Percentiles rank a stretch among this genome's conserved stretches.
Evolutionary conservation across 2,797 vertebrate genomes (phyloP).

Genomic region (Chromis chromis): DNA sequence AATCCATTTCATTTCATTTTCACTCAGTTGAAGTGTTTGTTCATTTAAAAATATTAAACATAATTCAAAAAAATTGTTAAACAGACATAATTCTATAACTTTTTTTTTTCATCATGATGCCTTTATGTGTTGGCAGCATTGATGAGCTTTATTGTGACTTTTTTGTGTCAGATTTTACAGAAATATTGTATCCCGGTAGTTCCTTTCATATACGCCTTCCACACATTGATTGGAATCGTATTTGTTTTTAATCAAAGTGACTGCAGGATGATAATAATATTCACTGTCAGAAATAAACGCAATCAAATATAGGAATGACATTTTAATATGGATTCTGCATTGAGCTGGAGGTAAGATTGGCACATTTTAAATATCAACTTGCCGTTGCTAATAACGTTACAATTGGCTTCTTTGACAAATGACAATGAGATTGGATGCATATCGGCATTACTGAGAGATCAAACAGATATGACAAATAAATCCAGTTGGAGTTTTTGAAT

Average conservation of each 20-base stretch:
- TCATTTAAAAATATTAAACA: slow-evolving; percentile 1
- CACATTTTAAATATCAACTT: slow-evolving; percentile 86
- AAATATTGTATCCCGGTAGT: slow-evolving; percentile 44
- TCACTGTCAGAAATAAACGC: slow-evolving; percentile 81
- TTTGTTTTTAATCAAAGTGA: slow-evolving; percentile 85
- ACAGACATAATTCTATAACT: slow-evolving; percentile 13
- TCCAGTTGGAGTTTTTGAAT: slow-evolving; percentile 68
- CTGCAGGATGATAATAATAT: slow-evolving; percentile 78
- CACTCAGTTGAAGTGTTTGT: slow-evolving; percentile 2
- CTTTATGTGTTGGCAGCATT: slow-evolving; percentile 22
- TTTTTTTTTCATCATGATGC: not conserved
- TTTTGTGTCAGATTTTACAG: slow-evolving; percentile 44
- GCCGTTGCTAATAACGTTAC: slow-evolving; percentile 78
- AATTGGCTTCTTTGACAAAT: slow-evolving; percentile 80
- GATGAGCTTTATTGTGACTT: slow-evolving; percentile 46
- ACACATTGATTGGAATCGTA: slow-evolving; percentile 78
- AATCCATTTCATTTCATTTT: slow-evolving; percentile 18
- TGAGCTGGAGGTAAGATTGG: slow-evolving; percentile 79
- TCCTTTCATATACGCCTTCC: slow-evolving; percentile 72
- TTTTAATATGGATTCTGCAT: slow-evolving; percentile 84
- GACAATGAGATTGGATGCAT: slow-evolving; percentile 80
- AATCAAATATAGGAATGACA: slow-evolving; percentile 83
- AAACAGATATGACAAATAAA: slow-evolving; percentile 79
- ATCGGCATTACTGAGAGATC: slow-evolving; percentile 75
- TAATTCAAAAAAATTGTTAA: not conserved